Conservation (phyloP, 2,113 vertebrate genomes). For the Hyperopisus bebe region DNA sequence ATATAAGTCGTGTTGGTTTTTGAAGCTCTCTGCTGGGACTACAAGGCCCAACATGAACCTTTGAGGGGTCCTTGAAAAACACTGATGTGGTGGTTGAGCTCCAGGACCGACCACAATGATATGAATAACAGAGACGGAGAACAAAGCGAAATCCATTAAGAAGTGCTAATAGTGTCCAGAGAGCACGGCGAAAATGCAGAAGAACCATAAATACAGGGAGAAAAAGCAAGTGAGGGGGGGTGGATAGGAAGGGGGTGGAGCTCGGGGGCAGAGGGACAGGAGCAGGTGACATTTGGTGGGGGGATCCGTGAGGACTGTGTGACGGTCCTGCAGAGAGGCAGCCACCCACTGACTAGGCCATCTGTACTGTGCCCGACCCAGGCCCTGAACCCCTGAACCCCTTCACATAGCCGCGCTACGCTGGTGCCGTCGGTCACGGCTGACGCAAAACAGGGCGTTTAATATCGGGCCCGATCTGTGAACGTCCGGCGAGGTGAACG, state of each 20-base stretch:
- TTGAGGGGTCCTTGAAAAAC: slow-evolving; percentile 1
- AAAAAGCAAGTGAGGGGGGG: slow-evolving; percentile 9
- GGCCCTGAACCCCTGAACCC: not conserved
- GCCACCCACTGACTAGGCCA: slow-evolving; percentile 19
- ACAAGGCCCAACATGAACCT: not conserved
- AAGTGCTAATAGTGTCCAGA: not conserved
- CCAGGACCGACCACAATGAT: not conserved
- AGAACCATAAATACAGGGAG: not conserved
- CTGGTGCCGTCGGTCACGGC: not conserved
- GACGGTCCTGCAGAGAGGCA: slow-evolving; percentile 35
- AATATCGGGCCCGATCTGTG: not conserved
- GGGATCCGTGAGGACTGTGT: slow-evolving; percentile 28
- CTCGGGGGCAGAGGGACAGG: slow-evolving; percentile 5
- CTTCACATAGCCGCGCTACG: not conserved
- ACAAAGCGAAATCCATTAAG: slow-evolving; percentile 4
- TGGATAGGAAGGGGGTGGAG: not conserved
- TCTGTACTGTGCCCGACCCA: slow-evolving; percentile 23
- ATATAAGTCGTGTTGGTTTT: not conserved
- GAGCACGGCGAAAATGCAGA: not conserved
- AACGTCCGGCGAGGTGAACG: not conserved
- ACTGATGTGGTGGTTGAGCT: not conserved
- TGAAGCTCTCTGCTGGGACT: not conserved
- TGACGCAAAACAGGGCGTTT: not conserved
- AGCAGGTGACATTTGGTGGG: slow-evolving; percentile 44
- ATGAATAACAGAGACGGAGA: not conserved